Percentiles rank a stretch among this genome's conserved stretches.
Conservation (phyloP, 2,888 invertebrate genomes). For the Machimus atricapillus region DNA sequence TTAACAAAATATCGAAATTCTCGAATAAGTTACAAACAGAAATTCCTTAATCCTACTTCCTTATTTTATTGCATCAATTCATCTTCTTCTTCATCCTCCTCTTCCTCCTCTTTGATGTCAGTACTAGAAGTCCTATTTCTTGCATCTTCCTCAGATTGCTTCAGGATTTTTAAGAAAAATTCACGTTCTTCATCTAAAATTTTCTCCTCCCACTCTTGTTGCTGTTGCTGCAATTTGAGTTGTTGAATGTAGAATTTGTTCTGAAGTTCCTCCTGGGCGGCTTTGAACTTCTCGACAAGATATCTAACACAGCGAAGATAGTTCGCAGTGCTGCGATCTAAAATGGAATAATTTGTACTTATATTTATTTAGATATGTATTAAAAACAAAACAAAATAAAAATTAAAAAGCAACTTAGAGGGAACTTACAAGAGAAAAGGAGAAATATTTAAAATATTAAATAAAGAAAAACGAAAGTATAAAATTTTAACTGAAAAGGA, state of each 20-base stretch:
- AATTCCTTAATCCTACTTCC: background rate
- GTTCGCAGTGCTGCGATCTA: background rate
- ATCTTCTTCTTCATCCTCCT: background rate
- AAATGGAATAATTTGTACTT: background rate
- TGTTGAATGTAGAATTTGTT: slow-evolving; percentile 27
- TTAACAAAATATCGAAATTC: background rate
- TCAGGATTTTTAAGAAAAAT: slow-evolving; percentile 31
- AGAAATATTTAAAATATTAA: too few species aligned
- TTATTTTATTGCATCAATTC: background rate
- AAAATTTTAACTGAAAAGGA: too few species aligned
- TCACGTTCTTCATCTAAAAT: slow-evolving; percentile 37
- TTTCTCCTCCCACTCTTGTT: slow-evolving; percentile 42
- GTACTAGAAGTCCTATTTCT: background rate
- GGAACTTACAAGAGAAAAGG: too few species aligned
- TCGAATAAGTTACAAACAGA: background rate
- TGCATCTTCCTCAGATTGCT: background rate
- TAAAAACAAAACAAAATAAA: too few species aligned
- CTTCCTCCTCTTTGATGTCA: background rate
- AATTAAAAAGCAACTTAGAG: too few species aligned
- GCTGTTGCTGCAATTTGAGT: slow-evolving; percentile 24
- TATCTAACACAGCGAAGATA: slow-evolving; percentile 26
- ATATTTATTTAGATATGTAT: background rate
- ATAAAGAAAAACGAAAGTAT: too few species aligned
- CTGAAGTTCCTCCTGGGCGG: slow-evolving; percentile 30
- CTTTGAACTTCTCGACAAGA: slow-evolving; percentile 10